Percentiles rank a stretch among this genome's conserved stretches.
Conservation (phyloP, 2,888 invertebrate genomes). For the Ecdyonurus torrentis region DNA sequence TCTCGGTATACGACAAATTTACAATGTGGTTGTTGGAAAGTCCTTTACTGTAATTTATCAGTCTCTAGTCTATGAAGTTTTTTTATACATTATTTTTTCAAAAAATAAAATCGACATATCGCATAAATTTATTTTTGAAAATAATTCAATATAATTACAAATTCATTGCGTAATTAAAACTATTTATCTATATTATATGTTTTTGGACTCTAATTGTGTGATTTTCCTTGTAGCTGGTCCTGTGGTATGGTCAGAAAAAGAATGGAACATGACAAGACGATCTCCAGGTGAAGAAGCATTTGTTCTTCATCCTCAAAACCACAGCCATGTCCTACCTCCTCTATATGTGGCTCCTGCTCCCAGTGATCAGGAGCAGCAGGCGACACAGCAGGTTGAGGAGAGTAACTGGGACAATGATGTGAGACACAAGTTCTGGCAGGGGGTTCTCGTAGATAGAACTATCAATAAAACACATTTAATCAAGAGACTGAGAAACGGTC, state of each 20-base stretch:
- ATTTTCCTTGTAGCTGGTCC: not conserved
- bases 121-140: too few species aligned
- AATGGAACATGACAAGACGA: not conserved
- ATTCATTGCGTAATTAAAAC: too few species aligned
- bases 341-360: conserved; percentile 19
- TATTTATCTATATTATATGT: too few species aligned
- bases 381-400: conserved; percentile 13
- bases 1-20: too few species aligned
- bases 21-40: too few species aligned
- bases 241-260: not conserved
- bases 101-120: too few species aligned
- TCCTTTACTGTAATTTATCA: too few species aligned
- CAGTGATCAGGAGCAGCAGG: conserved; percentile 11
- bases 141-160: too few species aligned
- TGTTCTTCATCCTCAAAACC: conserved; percentile 30
- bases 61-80: too few species aligned
- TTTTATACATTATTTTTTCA: too few species aligned
- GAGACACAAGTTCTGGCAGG: not conserved
- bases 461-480: not conserved
- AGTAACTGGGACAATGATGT: not conserved
- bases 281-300: conserved; percentile 21
- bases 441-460: not conserved
- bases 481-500: conserved; percentile 13
- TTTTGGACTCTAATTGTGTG: too few species aligned
- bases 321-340: conserved; percentile 33